Conservation (phyloP, 2,797 vertebrate species). For the Naso thynnoides region DNA sequence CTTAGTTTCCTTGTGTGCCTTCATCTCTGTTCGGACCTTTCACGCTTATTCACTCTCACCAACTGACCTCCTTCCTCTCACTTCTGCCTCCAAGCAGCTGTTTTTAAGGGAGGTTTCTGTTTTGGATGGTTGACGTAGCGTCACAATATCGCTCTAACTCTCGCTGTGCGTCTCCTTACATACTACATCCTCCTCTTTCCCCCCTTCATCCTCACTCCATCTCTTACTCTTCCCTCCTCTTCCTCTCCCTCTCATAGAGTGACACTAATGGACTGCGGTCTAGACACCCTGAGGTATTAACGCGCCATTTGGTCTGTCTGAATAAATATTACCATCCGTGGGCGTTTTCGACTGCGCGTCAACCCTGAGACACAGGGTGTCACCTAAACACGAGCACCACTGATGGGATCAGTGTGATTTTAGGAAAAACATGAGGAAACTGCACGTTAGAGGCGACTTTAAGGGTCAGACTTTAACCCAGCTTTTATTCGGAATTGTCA, state of each 20-base stretch:
- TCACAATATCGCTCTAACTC: conserved; percentile 8
- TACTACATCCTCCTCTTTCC: not conserved
- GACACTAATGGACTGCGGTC: conserved; percentile 50
- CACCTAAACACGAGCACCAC: conserved; percentile 56
- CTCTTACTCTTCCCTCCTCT: conserved; percentile 10
- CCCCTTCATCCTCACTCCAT: not conserved
- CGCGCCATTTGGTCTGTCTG: conserved; percentile 53
- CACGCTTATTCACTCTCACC: not conserved
- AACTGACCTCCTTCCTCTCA: not conserved
- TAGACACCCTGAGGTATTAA: conserved; percentile 49
- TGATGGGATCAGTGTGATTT: conserved; percentile 25
- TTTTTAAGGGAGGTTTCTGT: conserved; percentile 13
- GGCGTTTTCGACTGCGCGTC: conserved; percentile 24
- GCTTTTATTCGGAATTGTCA: not conserved
- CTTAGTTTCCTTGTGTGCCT: not conserved
- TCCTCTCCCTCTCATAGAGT: conserved; percentile 26
- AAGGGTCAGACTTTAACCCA: not conserved
- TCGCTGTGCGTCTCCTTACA: not conserved
- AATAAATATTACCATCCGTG: conserved; percentile 66
- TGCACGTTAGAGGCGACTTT: not conserved
- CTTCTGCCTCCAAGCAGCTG: not conserved
- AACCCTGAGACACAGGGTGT: conserved; percentile 59
- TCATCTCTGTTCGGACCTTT: not conserved
- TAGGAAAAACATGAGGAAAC: conserved; percentile 24
- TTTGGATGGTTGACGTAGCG: conserved; percentile 20